Percentiles rank a stretch among this genome's conserved stretches.
These are phyloP conservation scores for Diabrotica balteata DNA, from an alignment of 2,888 invertebrate species.

Conservation along the genomic window DNA sequence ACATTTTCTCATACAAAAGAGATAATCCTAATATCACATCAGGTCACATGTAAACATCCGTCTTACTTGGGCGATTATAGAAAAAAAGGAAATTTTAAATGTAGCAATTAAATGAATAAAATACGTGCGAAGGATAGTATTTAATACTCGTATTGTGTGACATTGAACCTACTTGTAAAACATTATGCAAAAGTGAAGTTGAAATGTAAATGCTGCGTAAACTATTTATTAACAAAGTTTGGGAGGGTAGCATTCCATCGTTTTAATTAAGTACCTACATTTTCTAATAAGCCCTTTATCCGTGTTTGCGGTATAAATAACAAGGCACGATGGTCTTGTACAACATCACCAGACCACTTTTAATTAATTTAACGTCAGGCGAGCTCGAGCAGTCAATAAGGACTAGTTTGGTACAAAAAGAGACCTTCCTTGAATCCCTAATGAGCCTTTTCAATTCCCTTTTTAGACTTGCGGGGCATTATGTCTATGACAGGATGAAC, in stretches of 20 bases:
- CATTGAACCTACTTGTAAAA: too few species aligned
- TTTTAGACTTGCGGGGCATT: conserved; percentile 6
- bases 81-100: too few species aligned
- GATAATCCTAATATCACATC: too few species aligned
- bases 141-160: too few species aligned
- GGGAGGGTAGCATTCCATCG: conserved; percentile 3
- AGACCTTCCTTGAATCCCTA: conserved; percentile 48
- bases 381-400: conserved; percentile 46
- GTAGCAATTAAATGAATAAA: too few species aligned
- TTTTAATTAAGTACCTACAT: conserved; percentile 34
- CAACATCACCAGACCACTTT: conserved; percentile 40
- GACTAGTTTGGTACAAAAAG: conserved; percentile 46
- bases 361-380: conserved; percentile 54
- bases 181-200: not conserved
- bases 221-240: conserved; percentile 7
- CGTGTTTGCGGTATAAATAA: conserved; percentile 38
- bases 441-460: conserved; percentile 37
- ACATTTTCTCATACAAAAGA: too few species aligned
- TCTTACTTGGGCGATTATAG: too few species aligned
- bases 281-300: conserved; percentile 33
- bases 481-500: conserved; percentile 12
- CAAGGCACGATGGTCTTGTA: conserved; percentile 21
- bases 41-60: too few species aligned
- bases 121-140: too few species aligned
- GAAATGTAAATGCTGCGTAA: not conserved